Evolutionary conservation across 64 coral and sea anemone species (phyloP).

Genomic region (Stichodactyla helianthus): DNA sequence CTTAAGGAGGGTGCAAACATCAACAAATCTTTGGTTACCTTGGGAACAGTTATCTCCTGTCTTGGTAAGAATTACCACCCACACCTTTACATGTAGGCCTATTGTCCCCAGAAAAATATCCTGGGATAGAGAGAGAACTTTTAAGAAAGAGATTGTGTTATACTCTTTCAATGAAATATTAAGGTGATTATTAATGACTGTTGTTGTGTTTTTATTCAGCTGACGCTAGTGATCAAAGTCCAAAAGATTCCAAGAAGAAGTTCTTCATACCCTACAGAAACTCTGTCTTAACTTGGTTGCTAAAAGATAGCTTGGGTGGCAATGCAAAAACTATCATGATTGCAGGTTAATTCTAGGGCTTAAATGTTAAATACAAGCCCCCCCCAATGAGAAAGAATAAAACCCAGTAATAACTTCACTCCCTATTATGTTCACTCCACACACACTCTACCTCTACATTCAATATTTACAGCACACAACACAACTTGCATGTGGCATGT

Average conservation of each 20-base stretch:
- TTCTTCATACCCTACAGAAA: slow-evolving; percentile 98
- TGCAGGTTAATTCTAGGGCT: slow-evolving; percentile 52
- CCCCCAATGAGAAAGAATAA: too few relatives aligned
- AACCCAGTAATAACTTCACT: too few relatives aligned
- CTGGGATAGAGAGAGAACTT: too few relatives aligned
- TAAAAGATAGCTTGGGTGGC: slow-evolving; percentile 96
- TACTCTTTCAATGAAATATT: neutral
- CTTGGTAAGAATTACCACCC: slow-evolving; percentile 43
- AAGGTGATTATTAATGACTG: neutral
- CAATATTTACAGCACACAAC: too few relatives aligned
- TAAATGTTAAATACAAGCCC: too few relatives aligned
- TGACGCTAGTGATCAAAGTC: slow-evolving; percentile 68
- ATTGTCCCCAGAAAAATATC: too few relatives aligned
- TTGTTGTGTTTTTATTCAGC: slow-evolving; percentile 36
- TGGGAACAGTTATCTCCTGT: slow-evolving; percentile 90
- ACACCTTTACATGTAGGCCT: too few relatives aligned
- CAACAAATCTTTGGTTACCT: slow-evolving; percentile 92
- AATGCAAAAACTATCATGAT: slow-evolving; percentile 99
- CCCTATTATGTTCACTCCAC: too few relatives aligned
- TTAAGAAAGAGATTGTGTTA: too few relatives aligned
- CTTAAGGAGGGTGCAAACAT: slow-evolving; percentile 98
- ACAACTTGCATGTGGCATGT: too few relatives aligned
- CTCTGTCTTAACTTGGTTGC: slow-evolving; percentile 93
- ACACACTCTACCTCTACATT: too few relatives aligned
- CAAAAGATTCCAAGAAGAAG: slow-evolving; percentile 90